Base-by-base conservation (phyloP, 2,797 vertebrate genomes). In the Poeciliopsis paucimaculata region DNA sequence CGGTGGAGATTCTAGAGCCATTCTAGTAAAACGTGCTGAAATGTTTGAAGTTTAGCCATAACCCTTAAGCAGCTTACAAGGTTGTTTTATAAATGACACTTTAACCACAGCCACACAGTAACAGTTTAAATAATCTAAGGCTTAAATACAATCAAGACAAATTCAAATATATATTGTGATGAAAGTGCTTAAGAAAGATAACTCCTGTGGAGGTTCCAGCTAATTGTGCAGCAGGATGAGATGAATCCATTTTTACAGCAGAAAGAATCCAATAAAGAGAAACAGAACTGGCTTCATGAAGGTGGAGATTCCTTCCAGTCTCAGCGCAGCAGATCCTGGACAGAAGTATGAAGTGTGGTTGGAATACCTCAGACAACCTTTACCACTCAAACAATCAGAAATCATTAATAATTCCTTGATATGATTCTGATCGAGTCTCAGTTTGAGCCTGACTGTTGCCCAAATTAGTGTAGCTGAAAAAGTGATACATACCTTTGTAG, bases 311-410 rank as follows among this genome's bases (percentile, higher is more conserved):
- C 91, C 92, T 73, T 93, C 86, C 13, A 88, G 72, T 8, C 66
- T 90, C 81, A 89, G 79, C 0, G 82, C 86, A 3, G 92, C 84
- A 75, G 93, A 93, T 78, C 93, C 95, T 95, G 82, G 10, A 88
- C 0, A 2, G 81, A 11, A 81, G 55, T 83, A 16, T 0, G 28
- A 86, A 16, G 62, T 39, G 34, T 36, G 45, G 15, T 20, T 3
- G 49, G 15, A 79, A 76, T 28, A n/a, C 62, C 18, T 39, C 62
- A 66, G 51, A 41, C 23, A 4, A 26, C 23, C 7, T 53, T n/a
- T 12, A 43, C 3, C 39, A 31, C 60, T 62, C 5, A 62, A 60
- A 34, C 34, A 36, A 34, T 15, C 45, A 46, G 45, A 46, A 46
- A 57, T 57, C 11, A 10, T 11, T 13, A 57, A 57, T 13, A 57